These are phyloP conservation scores for Thamnaconus septentrionalis DNA, from an alignment of 2,113 vertebrate species.

Conservation along the genomic window DNA sequence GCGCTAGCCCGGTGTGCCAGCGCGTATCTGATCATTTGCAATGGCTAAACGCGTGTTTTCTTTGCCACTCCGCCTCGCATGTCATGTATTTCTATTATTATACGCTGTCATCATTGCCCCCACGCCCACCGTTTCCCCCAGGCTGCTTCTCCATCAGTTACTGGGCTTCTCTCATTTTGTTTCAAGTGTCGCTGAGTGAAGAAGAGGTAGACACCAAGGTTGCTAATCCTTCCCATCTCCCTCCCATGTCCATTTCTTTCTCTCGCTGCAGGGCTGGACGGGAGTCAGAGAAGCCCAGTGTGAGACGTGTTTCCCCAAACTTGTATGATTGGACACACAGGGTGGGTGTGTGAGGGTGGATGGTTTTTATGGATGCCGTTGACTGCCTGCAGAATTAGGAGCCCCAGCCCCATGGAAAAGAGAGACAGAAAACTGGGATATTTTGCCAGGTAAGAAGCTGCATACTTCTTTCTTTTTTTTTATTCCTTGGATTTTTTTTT, in stretches of 20 bases:
- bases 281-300: slow-evolving; percentile 5
- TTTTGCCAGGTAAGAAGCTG: slow-evolving; percentile 68
- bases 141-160: slow-evolving; percentile 28
- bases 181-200: slow-evolving; percentile 24
- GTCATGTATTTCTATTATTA: slow-evolving; percentile 1
- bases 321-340: slow-evolving; percentile 27
- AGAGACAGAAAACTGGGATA: slow-evolving; percentile 74
- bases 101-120: slow-evolving; percentile 39
- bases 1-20: background rate
- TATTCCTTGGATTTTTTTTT: no score
- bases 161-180: slow-evolving; percentile 9
- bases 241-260: background rate
- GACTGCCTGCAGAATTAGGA: slow-evolving; percentile 43
- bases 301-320: slow-evolving; percentile 27
- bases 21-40: no score
- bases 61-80: slow-evolving; percentile 5
- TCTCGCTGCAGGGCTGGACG: slow-evolving; percentile 42
- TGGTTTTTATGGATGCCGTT: slow-evolving; percentile 36
- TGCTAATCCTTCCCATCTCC: slow-evolving; percentile 19
- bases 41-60: background rate
- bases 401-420: slow-evolving; percentile 70
- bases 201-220: slow-evolving; percentile 7
- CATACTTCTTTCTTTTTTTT: background rate
- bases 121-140: slow-evolving; percentile 25
- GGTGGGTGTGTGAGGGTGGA: slow-evolving; percentile 7